Conservation (phyloP, 2,113 vertebrate genomes). For the Pithys albifrons region DNA sequence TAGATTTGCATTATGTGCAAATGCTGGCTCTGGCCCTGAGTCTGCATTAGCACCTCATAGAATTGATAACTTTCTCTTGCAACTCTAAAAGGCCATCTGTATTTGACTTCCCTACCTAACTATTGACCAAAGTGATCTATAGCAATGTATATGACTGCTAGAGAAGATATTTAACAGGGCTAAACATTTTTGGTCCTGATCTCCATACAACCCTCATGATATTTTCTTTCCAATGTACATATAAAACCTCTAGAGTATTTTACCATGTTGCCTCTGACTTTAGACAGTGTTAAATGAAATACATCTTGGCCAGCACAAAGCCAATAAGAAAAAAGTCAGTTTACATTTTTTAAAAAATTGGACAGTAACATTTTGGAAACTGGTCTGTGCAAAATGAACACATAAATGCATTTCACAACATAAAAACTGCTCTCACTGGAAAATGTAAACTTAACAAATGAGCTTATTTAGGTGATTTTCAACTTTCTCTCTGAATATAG, state of each 20-base stretch:
- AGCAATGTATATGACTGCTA: background rate
- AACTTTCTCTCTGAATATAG: background rate
- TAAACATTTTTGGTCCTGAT: background rate
- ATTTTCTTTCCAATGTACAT: background rate
- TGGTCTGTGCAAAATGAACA: slow-evolving; percentile 57
- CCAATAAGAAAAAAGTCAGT: slow-evolving; percentile 45
- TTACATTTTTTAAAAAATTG: slow-evolving; percentile 15
- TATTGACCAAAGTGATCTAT: background rate
- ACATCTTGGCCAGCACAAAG: slow-evolving; percentile 20
- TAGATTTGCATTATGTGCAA: background rate
- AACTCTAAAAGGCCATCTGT: background rate
- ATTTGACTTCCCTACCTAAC: background rate
- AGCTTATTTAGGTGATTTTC: slow-evolving; percentile 62
- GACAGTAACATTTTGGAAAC: slow-evolving; percentile 32
- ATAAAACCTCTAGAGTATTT: slow-evolving; percentile 31
- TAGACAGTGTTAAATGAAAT: slow-evolving; percentile 30
- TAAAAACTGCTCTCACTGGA: slow-evolving; percentile 47
- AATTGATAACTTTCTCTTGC: background rate
- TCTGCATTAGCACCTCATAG: background rate
- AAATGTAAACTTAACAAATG: slow-evolving; percentile 52
- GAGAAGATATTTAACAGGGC: background rate
- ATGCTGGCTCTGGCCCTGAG: background rate
- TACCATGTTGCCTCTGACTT: slow-evolving; percentile 30
- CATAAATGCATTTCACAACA: slow-evolving; percentile 55
- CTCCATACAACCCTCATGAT: background rate